Conservation (phyloP, 2,888 invertebrate species). For the Trissoscelio sp. region DNA sequence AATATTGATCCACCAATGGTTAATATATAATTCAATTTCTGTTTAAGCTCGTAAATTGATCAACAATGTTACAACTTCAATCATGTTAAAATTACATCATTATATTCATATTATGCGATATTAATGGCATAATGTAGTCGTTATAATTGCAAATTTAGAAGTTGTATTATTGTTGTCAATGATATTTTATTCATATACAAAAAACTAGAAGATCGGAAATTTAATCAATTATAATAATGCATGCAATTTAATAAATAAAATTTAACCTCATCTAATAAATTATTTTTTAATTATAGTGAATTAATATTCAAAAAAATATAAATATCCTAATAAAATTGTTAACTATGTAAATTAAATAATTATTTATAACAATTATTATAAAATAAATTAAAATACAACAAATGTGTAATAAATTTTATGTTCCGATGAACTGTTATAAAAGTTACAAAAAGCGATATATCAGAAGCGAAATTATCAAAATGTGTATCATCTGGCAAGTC, state of each 20-base stretch:
- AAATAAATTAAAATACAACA: no score
- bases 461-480: slow-evolving; percentile 22
- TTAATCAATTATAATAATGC: no score
- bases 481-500: slow-evolving; percentile 42
- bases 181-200: background rate
- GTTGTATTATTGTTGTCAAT: background rate
- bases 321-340: no score
- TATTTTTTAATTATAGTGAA: no score
- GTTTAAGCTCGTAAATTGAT: slow-evolving; percentile 32
- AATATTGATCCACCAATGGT: slow-evolving; percentile 34
- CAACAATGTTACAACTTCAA: slow-evolving; percentile 44
- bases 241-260: no score
- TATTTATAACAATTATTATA: no score
- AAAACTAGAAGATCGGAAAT: no score
- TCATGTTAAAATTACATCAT: slow-evolving; percentile 22
- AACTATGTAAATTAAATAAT: no score
- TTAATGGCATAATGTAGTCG: background rate
- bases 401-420: no score
- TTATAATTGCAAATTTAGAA: background rate
- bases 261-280: no score
- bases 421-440: no score
- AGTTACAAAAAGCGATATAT: slow-evolving; percentile 1
- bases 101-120: background rate
- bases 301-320: no score
- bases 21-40: slow-evolving; percentile 48